Evolutionary conservation across 2,888 invertebrate species (phyloP).

Genomic region (Papilio protenor): DNA sequence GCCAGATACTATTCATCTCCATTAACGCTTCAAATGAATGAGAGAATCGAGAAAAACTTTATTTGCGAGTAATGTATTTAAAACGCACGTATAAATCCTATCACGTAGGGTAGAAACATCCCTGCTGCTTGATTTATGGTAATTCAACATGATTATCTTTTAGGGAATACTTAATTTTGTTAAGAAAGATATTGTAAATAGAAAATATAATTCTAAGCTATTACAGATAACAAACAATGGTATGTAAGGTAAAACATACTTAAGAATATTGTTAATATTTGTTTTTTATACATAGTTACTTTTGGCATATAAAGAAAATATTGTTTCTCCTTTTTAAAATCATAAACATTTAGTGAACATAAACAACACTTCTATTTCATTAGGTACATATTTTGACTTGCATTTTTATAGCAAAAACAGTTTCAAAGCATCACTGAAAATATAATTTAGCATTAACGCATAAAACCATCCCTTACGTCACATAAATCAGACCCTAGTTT

Average conservation of each 20-base stretch:
- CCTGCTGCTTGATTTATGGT: constrained; percentile 48
- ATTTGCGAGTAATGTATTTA: constrained; percentile 73
- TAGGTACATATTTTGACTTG: background rate
- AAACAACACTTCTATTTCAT: background rate
- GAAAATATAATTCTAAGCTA: background rate
- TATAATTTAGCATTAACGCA: constrained; percentile 53
- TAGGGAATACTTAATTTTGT: background rate
- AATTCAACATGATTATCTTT: background rate
- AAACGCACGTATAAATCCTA: constrained; percentile 65
- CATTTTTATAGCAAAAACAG: background rate
- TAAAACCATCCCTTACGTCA: constrained; percentile 61
- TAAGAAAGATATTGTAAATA: background rate
- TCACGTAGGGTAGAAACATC: constrained; percentile 44
- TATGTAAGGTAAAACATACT: too few relatives aligned
- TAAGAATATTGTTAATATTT: too few relatives aligned
- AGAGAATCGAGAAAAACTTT: constrained; percentile 73
- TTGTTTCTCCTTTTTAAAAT: too few relatives aligned
- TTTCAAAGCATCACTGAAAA: constrained; percentile 15
- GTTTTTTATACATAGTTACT: background rate
- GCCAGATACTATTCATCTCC: constrained; percentile 77
- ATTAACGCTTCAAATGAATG: constrained; percentile 75
- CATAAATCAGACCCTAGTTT: constrained; percentile 74
- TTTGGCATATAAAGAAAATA: too few relatives aligned
- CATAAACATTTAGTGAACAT: background rate
- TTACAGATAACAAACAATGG: too few relatives aligned